Evolutionary conservation across 2,113 vertebrate genomes (phyloP), one percentile per base, ranked within the genome.

Genomic region (Grantiella picta): DNA sequence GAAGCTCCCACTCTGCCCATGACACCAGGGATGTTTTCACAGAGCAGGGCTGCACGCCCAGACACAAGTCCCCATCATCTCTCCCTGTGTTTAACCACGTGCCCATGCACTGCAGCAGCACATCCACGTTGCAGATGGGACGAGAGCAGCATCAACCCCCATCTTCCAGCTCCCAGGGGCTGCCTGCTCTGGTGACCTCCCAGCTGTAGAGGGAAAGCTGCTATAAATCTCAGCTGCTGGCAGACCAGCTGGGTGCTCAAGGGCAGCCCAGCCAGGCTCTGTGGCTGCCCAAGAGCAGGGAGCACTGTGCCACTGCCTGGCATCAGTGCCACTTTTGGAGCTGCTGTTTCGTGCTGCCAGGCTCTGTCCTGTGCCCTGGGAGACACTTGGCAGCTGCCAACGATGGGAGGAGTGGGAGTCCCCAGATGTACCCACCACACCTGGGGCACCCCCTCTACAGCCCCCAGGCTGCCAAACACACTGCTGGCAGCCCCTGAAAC

Each of bases 201-300:
- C 33, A 45, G 73, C 65, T 3, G 5, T 0, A 22, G 27, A 27
- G 23, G 44, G 33, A 50, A 54, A 65, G 44, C 63, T 85, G 60
- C 50, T 27, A 5, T 11, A 35, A 40, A 70, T 44, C 35, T 40
- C 3, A 0, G 19, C 45, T 28, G 52, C 47, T 2, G 12, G 38
- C 56, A 78, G 73, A 5, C 6, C 1, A 12, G 85, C 65, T 71
- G 44, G n/a, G 64, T 54, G 56, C 57, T 40, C 38, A 15, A 3
- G 0, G 69, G 73, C 40, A 82, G 60, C 38, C 49, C 81, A 60
- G 40, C 33, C 72, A 77, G 81, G 36, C 68, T 5, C 1, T 11
- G 20, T 1, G 9, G 78, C 44, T 2, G 7, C 47, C 44, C 0
- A 0, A 38, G 64, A 9, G 63, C 61, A 36, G 40, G 15, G 71